Percentiles rank a stretch among this genome's conserved stretches.
phyloP scores from a whole-genome alignment of 1,140 invertebrate species.

The Gryon sp. region DNA sequence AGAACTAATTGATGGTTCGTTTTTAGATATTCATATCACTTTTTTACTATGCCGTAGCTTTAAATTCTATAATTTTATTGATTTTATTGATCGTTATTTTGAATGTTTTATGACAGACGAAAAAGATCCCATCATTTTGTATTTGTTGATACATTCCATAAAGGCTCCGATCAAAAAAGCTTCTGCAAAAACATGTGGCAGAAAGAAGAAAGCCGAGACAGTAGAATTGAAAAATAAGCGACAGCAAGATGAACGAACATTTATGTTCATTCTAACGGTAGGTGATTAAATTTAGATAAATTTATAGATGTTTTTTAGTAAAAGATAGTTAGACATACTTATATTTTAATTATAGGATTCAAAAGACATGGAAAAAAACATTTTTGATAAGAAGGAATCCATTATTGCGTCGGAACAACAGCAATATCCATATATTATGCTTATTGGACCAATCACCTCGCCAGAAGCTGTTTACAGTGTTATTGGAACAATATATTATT shows the following conservation, averaged over 20 bases:
- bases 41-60: too few relatives aligned
- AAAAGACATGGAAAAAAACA: too few relatives aligned
- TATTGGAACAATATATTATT: slow-evolving; percentile 3
- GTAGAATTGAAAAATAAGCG: slow-evolving; percentile 4
- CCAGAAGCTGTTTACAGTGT: background rate
- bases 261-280: slow-evolving; percentile 19
- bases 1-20: too few relatives aligned
- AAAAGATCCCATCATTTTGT: slow-evolving; percentile 15
- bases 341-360: too few relatives aligned
- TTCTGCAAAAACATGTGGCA: background rate
- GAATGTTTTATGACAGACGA: too few relatives aligned
- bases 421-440: slow-evolving; percentile 2
- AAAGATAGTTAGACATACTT: too few relatives aligned
- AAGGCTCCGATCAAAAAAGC: background rate
- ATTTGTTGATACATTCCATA: slow-evolving; percentile 4
- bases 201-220: slow-evolving; percentile 2
- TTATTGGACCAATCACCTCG: slow-evolving; percentile 1
- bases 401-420: too few relatives aligned
- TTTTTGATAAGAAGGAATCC: background rate
- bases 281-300: too few relatives aligned
- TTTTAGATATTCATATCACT: too few relatives aligned
- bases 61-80: too few relatives aligned
- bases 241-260: background rate
- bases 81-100: too few relatives aligned
- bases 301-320: too few relatives aligned